Conservation (phyloP, 2,797 vertebrate genomes). For the Nannoperca obscura region DNA sequence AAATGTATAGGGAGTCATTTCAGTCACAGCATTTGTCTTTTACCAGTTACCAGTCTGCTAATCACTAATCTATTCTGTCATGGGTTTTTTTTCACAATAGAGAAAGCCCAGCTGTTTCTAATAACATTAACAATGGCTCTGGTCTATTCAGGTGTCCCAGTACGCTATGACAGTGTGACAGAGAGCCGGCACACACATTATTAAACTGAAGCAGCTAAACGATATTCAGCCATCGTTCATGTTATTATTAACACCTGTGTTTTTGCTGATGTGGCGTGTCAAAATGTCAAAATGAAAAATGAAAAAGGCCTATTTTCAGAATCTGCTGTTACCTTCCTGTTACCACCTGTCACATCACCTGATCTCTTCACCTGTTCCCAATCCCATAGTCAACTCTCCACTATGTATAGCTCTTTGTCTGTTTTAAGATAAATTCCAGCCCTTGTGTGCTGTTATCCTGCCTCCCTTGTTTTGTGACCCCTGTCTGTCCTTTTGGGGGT, state of each 20-base stretch:
- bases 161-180: constrained; percentile 1
- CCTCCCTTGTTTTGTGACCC: constrained; percentile 1
- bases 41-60: background rate
- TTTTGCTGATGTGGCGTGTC: background rate
- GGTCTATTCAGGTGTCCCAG: background rate
- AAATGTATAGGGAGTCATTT: background rate
- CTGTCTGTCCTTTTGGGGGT: background rate
- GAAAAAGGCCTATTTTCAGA: constrained; percentile 11
- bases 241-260: background rate
- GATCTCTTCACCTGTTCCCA: constrained; percentile 12
- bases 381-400: constrained; percentile 7
- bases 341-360: constrained; percentile 18
- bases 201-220: background rate
- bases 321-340: constrained; percentile 3
- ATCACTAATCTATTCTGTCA: background rate
- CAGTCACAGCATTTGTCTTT: background rate
- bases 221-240: background rate
- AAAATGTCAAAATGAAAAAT: background rate
- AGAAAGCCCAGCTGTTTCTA: constrained; percentile 21
- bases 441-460: background rate
- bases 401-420: background rate
- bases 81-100: background rate
- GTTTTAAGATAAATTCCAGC: background rate
- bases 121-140: constrained; percentile 27
- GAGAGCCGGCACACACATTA: background rate